Evolutionary conservation across 2,113 vertebrate genomes (phyloP), one percentile per base, ranked within the genome.

Genomic region (Loxodonta africana): DNA sequence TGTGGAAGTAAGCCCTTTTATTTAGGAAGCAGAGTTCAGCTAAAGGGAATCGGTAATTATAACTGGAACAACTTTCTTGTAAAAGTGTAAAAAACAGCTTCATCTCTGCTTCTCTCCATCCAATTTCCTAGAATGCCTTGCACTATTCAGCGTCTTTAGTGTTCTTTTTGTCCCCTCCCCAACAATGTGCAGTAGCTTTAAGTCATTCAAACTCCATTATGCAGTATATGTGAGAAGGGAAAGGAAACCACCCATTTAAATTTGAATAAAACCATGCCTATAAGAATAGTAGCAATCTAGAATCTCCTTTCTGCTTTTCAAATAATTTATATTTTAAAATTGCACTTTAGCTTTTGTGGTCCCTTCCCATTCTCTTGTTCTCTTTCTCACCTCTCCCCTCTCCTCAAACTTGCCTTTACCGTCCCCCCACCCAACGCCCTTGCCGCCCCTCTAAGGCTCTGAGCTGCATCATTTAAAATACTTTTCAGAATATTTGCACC

Each of bases 281-380:
- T 97, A 97, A 92, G 97, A 97, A 97, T 95, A 90, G 96, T 98
- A 98, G 97, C 95, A 83, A 97, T 92, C 98, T 98, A 98, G 98
- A 97, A 98, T 97, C 98, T 98, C 98, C 97, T 96, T 98, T 98
- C 98, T 98, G 97, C 96, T 37, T 98, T 98, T 97, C 97, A 98
- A 98, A 88, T 99, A 99, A 99, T 99, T 99, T 98, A 98, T 99
- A 98, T 98, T 98, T 98, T 98, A 93, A 98, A 98, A 98, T 99
- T 98, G 98, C 98, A 99, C 98, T 99, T 99, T 99, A 99, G 98
- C 98, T 89, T 96, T 96, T 94, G 78, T 71, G 63, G 92, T 81
- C 84, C 84, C 71, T 95, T 65, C 78, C 93, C 26, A 8, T 71
- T 96, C 92, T 97, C 96, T 74, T 81, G 77, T 86, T 89, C 92